Percentiles rank a stretch among this genome's conserved stretches.
Conservation (phyloP, 2,113 vertebrate genomes). For the Peromyscus maniculatus region DNA sequence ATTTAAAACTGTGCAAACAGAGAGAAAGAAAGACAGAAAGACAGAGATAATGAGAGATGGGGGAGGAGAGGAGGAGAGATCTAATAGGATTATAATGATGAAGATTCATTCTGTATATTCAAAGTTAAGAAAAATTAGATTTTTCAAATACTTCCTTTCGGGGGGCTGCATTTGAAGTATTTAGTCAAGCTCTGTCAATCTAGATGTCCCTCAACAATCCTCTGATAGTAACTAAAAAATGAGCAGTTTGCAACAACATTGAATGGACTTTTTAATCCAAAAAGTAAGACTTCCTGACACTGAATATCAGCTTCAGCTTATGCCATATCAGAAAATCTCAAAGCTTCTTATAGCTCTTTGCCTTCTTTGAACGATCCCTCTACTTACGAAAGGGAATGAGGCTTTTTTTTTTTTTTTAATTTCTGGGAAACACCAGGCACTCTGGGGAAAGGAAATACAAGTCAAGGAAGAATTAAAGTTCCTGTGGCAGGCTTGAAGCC, state of each 20-base stretch:
- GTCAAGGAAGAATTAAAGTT: constrained; percentile 24
- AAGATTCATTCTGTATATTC: constrained; percentile 28
- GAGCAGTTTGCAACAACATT: constrained; percentile 33
- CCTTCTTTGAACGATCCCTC: not conserved
- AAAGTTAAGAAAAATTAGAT: not conserved
- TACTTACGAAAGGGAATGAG: not conserved
- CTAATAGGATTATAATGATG: constrained; percentile 26
- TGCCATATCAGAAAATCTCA: constrained; percentile 13
- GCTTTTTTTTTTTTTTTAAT: not conserved
- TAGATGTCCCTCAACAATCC: constrained; percentile 19
- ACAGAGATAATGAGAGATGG: not conserved
- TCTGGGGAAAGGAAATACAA: not conserved
- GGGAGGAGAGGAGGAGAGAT: not conserved
- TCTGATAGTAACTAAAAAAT: constrained; percentile 41
- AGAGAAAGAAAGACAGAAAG: not conserved
- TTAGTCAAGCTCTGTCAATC: constrained; percentile 52
- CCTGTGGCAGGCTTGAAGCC: not conserved
- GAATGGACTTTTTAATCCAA: constrained; percentile 28
- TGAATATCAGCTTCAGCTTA: constrained; percentile 15
- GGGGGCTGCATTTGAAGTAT: constrained; percentile 24
- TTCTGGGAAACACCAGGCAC: constrained; percentile 41
- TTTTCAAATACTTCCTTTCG: not conserved
- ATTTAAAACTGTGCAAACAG: not conserved
- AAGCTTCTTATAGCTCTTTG: constrained; percentile 29
- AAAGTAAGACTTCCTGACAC: not conserved